Conservation (phyloP, 2,888 invertebrate species). For the Scaptomyza parva region DNA sequence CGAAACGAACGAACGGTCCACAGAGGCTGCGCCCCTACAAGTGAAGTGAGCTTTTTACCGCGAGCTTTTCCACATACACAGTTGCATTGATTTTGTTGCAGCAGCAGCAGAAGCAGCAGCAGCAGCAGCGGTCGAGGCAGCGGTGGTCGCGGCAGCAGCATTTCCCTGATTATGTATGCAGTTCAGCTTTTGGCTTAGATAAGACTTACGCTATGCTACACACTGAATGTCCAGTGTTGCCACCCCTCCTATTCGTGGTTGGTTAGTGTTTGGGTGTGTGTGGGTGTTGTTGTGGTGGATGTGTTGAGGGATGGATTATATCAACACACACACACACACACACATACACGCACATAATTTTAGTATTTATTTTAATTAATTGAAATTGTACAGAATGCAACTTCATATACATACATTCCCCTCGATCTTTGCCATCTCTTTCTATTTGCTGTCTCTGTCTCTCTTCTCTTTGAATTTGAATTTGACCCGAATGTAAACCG, state of each 20-base stretch:
- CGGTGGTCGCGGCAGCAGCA: slow-evolving; percentile 1
- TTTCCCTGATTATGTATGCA: slow-evolving; percentile 37
- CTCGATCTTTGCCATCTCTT: background rate
- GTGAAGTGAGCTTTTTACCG: slow-evolving; percentile 21
- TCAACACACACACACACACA: background rate
- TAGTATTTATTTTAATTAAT: slow-evolving; percentile 77
- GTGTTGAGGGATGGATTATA: background rate
- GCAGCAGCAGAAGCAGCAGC: slow-evolving; percentile 1
- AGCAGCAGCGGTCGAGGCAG: background rate
- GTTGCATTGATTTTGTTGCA: slow-evolving; percentile 59
- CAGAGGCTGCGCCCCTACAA: slow-evolving; percentile 3
- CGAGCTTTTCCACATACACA: slow-evolving; percentile 37
- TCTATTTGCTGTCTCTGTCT: background rate
- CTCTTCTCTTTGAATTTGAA: slow-evolving; percentile 1
- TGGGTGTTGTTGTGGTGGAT: too few relatives aligned
- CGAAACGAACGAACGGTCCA: background rate
- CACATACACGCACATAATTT: slow-evolving; percentile 48
- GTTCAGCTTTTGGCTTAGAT: slow-evolving; percentile 47
- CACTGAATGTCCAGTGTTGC: slow-evolving; percentile 1
- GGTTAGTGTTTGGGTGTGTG: background rate
- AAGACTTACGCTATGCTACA: slow-evolving; percentile 10
- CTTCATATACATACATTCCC: slow-evolving; percentile 3
- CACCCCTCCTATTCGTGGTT: background rate
- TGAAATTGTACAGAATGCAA: slow-evolving; percentile 61
- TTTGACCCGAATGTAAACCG: slow-evolving; percentile 59